phyloP scores from a whole-genome alignment of 2,888 invertebrate species.

The Bombylius discolor region DNA sequence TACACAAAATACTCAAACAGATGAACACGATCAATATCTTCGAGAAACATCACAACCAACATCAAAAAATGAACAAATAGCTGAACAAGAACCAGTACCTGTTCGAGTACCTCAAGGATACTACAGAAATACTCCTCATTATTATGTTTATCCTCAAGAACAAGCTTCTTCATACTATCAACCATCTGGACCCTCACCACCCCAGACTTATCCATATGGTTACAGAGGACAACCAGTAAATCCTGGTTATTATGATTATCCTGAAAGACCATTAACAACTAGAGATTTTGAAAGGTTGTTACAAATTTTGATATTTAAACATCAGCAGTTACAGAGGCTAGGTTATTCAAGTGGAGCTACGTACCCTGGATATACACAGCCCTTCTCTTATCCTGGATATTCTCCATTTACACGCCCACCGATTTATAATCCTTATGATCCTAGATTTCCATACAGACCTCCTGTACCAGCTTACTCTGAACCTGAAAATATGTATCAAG shows the following conservation, averaged over 20 bases:
- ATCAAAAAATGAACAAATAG: constrained; percentile 4
- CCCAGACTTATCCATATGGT: constrained; percentile 13
- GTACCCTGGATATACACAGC: not conserved
- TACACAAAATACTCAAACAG: not conserved
- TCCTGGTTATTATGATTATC: constrained; percentile 41
- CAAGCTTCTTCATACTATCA: constrained; percentile 26
- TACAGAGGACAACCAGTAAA: not conserved
- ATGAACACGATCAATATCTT: constrained; percentile 19
- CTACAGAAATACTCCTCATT: constrained; percentile 6
- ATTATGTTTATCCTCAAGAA: constrained; percentile 25
- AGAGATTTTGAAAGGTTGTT: constrained; percentile 55
- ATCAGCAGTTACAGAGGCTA: constrained; percentile 42
- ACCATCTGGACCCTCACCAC: constrained; percentile 25
- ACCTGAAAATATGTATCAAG: constrained; percentile 16
- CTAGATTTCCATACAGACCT: constrained; percentile 6
- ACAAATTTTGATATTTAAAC: constrained; percentile 50
- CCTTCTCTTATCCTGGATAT: not conserved
- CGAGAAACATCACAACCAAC: constrained; percentile 18
- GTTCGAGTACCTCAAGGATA: constrained; percentile 10
- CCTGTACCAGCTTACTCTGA: constrained; percentile 8
- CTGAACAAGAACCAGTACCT: constrained; percentile 10
- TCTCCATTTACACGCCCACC: constrained; percentile 11
- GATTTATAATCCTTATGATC: constrained; percentile 10
- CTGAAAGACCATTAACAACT: constrained; percentile 56
- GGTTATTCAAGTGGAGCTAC: not conserved